Evolutionary conservation across 2,888 invertebrate species (phyloP), one percentile per base, ranked within the genome.

Genomic region (Hoplodrina blanda): DNA sequence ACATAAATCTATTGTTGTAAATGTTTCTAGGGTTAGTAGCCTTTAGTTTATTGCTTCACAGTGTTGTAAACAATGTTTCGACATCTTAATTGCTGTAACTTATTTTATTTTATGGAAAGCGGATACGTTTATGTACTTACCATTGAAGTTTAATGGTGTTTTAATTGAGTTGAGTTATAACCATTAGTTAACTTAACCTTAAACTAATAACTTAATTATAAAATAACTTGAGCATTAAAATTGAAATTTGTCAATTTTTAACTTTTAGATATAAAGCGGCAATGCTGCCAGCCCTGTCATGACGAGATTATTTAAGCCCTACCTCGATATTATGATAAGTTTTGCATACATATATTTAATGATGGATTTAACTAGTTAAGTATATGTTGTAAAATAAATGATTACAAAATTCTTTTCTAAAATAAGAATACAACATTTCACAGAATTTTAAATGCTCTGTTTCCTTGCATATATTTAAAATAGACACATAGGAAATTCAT

Each of bases 51-150:
- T 78, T 71, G 61, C 78, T 54, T 33, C 57, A 69, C 3, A 44
- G 61, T 76, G 53, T 70, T 69, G 76, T 71, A 82, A 81, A 50
- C 17, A 6, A 49, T 19, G 44, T 84, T 73, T 37, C 82, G 54
- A 71, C 56, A 84, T 44, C 17, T 62, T 76, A 71, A 82, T 78
- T 69, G 80, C 63, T 71, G 82, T 69, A 44, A 62, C 82, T 53
- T 56, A 73, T 78, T 77, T 80, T 68, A 76, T 76, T 69, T 77
- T 70, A 77, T 78, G 55, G 62, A 55, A 69, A 81, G 46, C 73
- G 81, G 78, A 64, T 69, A 70, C 46, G 53, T 73, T 65, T 69
- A 62, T 80, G 49, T 57, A 62, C 20, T 64, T 64, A 19, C 61
- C 55, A 62, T 76, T 62, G 53, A 59, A 64, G 54, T 20, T 61